Evolutionary conservation across 2,113 vertebrate species (phyloP), one percentile per base, ranked within the genome.

Genomic region (Hylia prasina): DNA sequence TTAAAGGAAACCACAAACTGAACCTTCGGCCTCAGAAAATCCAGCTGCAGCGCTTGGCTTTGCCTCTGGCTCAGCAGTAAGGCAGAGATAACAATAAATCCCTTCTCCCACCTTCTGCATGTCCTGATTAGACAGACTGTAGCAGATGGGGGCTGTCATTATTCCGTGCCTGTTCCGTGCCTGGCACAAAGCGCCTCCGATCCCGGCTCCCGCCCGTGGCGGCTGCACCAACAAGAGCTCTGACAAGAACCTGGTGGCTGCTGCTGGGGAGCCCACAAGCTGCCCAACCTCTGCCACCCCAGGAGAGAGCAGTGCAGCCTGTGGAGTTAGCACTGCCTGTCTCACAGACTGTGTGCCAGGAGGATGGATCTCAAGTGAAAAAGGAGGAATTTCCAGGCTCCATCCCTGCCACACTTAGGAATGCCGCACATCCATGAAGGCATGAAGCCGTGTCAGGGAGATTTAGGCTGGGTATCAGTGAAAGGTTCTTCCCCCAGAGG

Each of bases 281-380:
- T 68, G 53, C 40, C 48, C 7, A 35, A 6, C 0, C 5, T 19
- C 87, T 48, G 53, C 18, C n/a, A 24, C 8, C 9, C 39, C 2
- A 0, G 24, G 13, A 58, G 69, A 50, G 54, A 31, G 18, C 7
- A 1, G 20, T 4, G 56, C 68, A 14, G 68, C 50, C 66, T 75
- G 88, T 30, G 4, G 60, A 31, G 18, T 22, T 1, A 33, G 37
- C 8, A 5, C n/a, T 31, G 51, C 44, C 44, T 89, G 14, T 40
- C 40, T 27, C 15, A 0, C 0, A 6, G 40, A 23, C 11, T 11
- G 2, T 42, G 42, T 2, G 3, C n/a, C 8, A 0, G 22, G 15
- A 63, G 33, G 53, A 19, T 11, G 17, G 35, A 64, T 66, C 65
- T 69, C 44, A 47, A 0, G 15, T 2, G 2, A 18, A 30, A 71